phyloP scores from a whole-genome alignment of 2,888 invertebrate species.

The Thymelicus acteon region DNA sequence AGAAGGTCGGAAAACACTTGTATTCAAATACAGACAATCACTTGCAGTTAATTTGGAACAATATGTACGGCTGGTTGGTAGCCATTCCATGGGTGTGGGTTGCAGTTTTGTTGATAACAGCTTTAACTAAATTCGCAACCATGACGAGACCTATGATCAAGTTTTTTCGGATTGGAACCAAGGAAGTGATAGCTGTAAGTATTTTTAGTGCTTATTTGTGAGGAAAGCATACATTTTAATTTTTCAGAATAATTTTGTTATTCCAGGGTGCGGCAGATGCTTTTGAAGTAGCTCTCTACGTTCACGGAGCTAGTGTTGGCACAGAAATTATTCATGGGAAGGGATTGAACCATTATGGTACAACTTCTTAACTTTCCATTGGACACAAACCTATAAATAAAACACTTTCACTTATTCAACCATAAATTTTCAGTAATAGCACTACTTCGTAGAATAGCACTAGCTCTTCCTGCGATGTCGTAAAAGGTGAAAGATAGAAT shows the following conservation, averaged over 20 bases:
- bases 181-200: slow-evolving; percentile 62
- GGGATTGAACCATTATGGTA: slow-evolving; percentile 74
- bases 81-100: slow-evolving; percentile 67
- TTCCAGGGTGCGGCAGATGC: slow-evolving; percentile 65
- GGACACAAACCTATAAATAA: too few species aligned
- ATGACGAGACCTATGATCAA: slow-evolving; percentile 50
- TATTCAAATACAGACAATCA: not conserved
- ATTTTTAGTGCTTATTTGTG: not conserved
- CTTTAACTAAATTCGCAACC: slow-evolving; percentile 48
- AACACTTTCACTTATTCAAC: too few species aligned
- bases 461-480: too few species aligned
- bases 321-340: slow-evolving; percentile 75
- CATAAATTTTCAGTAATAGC: too few species aligned
- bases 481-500: too few species aligned
- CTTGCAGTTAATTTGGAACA: slow-evolving; percentile 74
- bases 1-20: too few species aligned
- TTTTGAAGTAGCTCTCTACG: slow-evolving; percentile 67
- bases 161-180: slow-evolving; percentile 58
- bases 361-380: not conserved
- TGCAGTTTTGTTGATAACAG: slow-evolving; percentile 50
- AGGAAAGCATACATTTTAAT: not conserved
- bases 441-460: too few species aligned
- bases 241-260: slow-evolving; percentile 10
- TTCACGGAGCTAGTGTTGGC: slow-evolving; percentile 70
- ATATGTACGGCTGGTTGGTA: slow-evolving; percentile 60